Base-by-base conservation (phyloP, 2,797 vertebrate species). In the Momotus momota region DNA sequence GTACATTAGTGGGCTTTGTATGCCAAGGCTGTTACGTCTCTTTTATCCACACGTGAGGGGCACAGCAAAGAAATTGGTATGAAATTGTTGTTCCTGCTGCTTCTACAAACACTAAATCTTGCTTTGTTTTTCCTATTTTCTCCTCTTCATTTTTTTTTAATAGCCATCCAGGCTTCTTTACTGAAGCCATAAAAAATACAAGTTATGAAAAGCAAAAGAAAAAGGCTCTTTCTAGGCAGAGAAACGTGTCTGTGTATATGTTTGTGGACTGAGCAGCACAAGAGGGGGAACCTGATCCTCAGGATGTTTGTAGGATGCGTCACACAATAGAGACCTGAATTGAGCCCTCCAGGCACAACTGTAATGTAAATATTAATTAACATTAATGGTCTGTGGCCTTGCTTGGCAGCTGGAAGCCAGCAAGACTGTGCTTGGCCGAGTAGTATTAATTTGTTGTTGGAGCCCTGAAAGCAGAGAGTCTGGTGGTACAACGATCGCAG, bases 311-410 rank as follows among this genome's bases (percentile, higher is more conserved):
- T 73, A 70, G 81, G 81, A 93, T 45, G 18, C 16, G 3, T 64
- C 73, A 66, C 66, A 66, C 66, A 70, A 60, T 26, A 61, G 72
- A 77, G 70, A 79, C 91, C 70, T 66, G 91, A 83, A 66, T 25
- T 41, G 58, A 95, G 51, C 51, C 96, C 87, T 94, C 85, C 87
- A 93, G 96, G 82, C 89, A 91, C 77, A 94, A 90, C 91, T 45
- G 73, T 88, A 94, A 94, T 93, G 85, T 77, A 96, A 97, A 97
- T 97, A 97, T 96, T 97, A 95, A 96, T 96, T 97, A 96, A 94
- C 91, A 95, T 94, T 94, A 94, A 95, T 94, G 85, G 86, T 80
- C 90, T 90, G 89, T 84, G 88, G 80, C 85, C 77, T 93, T 94
- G 77, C 70, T 64, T 91, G 87, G 84, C 96, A 94, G 87, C 93